Evolutionary conservation across 2,888 invertebrate species (phyloP).

Genomic region (Trichacis sp.): DNA sequence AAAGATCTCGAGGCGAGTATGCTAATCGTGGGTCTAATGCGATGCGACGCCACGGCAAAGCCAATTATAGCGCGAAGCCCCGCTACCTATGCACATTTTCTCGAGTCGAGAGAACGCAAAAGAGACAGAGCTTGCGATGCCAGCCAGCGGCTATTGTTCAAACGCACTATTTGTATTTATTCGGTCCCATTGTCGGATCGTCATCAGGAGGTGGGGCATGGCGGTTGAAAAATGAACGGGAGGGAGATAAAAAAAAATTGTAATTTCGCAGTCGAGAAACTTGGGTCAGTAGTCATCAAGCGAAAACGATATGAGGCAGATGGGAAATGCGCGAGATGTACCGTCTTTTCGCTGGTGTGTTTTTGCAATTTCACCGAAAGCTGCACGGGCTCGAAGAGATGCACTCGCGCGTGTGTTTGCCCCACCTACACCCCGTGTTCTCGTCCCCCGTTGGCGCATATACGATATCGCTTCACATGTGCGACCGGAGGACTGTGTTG

Average conservation of each 20-base stretch:
- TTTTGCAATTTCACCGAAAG: background rate
- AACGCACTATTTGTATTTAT: conserved; percentile 64
- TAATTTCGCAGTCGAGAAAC: conserved; percentile 31
- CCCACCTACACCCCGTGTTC: conserved; percentile 51
- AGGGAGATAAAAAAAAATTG: conserved; percentile 38
- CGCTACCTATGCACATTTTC: conserved; percentile 12
- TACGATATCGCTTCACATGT: conserved; percentile 48
- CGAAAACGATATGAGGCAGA: conserved; percentile 10
- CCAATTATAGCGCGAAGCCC: conserved; percentile 64
- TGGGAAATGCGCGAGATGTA: background rate
- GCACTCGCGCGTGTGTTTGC: conserved; percentile 41
- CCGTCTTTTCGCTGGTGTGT: background rate
- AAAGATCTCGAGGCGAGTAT: conserved; percentile 64
- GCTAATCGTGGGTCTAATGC: conserved; percentile 60
- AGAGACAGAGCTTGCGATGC: conserved; percentile 41
- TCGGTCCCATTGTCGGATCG: conserved; percentile 56
- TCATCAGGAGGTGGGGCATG: conserved; percentile 48
- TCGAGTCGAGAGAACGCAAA: conserved; percentile 29
- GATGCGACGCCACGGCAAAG: conserved; percentile 57
- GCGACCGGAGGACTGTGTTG: conserved; percentile 54
- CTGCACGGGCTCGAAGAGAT: background rate
- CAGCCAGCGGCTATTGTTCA: conserved; percentile 57
- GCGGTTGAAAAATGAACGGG: conserved; percentile 5
- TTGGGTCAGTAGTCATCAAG: conserved; percentile 21
- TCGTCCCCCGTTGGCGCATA: conserved; percentile 54